Evolutionary conservation across 2,113 vertebrate species (phyloP).

Genomic region (Oryzias celebensis): DNA sequence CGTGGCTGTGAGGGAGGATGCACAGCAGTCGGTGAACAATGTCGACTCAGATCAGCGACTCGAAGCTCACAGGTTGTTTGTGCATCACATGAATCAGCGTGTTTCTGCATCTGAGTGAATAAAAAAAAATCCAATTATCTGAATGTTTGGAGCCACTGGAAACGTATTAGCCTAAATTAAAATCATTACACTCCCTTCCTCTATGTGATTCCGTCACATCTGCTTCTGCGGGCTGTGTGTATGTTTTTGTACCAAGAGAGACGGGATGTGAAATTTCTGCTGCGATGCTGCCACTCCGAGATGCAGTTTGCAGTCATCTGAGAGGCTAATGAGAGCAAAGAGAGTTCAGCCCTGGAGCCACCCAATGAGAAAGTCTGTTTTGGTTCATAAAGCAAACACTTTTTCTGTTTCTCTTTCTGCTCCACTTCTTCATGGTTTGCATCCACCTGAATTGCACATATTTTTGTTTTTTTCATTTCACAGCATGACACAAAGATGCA

Average conservation of each 20-base stretch:
- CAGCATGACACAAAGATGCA: too few species aligned
- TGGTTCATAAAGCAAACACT: constrained; percentile 3
- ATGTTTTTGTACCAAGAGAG: background rate
- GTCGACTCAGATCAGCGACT: constrained; percentile 25
- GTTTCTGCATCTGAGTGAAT: constrained; percentile 21
- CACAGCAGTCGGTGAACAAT: constrained; percentile 18
- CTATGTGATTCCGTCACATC: background rate
- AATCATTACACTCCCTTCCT: constrained; percentile 1
- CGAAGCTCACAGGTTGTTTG: constrained; percentile 23
- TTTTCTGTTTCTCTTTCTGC: constrained; percentile 51
- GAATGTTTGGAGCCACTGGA: constrained; percentile 13
- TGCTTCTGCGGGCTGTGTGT: background rate
- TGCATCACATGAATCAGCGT: constrained; percentile 41
- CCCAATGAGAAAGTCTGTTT: constrained; percentile 26
- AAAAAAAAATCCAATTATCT: constrained; percentile 1
- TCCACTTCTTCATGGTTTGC: constrained; percentile 52
- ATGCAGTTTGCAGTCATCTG: background rate
- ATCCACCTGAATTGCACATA: background rate
- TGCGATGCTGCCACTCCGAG: background rate
- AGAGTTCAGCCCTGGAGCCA: constrained; percentile 35
- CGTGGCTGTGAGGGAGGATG: constrained; percentile 32
- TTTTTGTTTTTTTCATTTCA: too few species aligned
- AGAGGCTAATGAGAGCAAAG: constrained; percentile 15
- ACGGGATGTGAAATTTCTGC: background rate
- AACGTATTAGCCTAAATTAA: constrained; percentile 24